Percentiles rank a stretch among this genome's conserved stretches.
Evolutionary conservation across 2,797 vertebrate species (phyloP).

Genomic region (Phrynocephalus guinanensis): DNA sequence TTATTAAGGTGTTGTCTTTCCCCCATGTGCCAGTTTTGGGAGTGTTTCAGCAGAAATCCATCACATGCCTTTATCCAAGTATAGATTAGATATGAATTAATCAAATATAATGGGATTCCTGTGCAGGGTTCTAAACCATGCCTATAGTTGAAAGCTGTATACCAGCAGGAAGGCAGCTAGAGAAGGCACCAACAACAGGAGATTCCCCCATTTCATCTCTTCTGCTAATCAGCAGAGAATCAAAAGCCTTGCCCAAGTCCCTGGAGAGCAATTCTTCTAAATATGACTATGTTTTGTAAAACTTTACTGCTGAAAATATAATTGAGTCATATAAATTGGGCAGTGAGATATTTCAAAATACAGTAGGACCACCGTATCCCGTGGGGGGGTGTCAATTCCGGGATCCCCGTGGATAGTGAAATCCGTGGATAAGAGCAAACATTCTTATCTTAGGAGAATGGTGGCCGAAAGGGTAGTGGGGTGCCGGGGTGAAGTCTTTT

Average conservation of each 20-base stretch:
- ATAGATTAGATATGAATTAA: conserved; percentile 36
- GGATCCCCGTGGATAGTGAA: no score
- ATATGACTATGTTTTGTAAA: no score
- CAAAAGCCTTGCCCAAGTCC: background rate
- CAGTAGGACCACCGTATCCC: background rate
- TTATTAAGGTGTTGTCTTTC: conserved; percentile 67
- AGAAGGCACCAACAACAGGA: background rate
- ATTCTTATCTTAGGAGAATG: no score
- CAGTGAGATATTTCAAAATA: background rate
- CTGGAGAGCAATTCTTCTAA: no score
- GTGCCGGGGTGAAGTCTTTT: no score
- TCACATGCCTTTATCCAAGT: conserved; percentile 34
- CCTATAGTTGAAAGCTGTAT: background rate
- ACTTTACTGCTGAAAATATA: background rate
- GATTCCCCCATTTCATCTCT: background rate
- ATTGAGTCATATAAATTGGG: background rate
- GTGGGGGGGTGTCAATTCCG: no score
- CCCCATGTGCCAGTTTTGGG: conserved; percentile 41
- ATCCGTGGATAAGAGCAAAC: no score
- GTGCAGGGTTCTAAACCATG: conserved; percentile 20
- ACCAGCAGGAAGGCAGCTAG: background rate
- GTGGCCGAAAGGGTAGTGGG: no score
- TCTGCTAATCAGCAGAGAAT: conserved; percentile 13
- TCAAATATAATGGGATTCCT: conserved; percentile 34
- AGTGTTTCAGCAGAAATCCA: conserved; percentile 35